Base-by-base conservation (phyloP, 2,888 invertebrate species). In the Drosophila borealis region DNA sequence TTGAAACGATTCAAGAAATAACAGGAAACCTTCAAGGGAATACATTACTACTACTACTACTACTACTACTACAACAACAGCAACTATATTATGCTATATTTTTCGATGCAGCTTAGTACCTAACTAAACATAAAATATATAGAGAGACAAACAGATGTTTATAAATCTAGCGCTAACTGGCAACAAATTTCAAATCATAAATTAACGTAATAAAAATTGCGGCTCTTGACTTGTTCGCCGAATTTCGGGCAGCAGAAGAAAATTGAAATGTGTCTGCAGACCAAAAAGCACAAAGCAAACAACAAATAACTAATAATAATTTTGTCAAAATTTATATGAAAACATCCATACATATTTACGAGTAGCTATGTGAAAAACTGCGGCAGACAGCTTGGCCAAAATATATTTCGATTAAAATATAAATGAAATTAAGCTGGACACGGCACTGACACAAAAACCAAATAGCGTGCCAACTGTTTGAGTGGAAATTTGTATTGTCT, bases 301-400 rank as follows among this genome's bases (percentile, higher is more conserved):
- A 80, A 88, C 78, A 88, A 85, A 86, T 78, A 86, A 88, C 87
- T 85, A 83, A 84, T 78, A 88, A 88, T 86, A 85, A 83, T 86
- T 83, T 78, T 78, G 53, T 5, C 29, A 29, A 86, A 70, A 86
- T 81, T 78, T 72, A 80, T 88, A 88, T 75, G 84, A 78, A 79
- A 77, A 71, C 59, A 65, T 70, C 45, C 46, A 73, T 54, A 73
- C 55, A 57, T 69, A 80, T 62, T 65, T 64, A 64, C 66, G 65
- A 51, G 59, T 62, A 61, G 66, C 57, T 59, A 49, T 44, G 39
- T 41, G 50, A 25, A 56, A 56, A 48, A 53, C 41, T 29, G 29
- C 29, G 29, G 41, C 63, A 68, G 75, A 75, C 74, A 68, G 74
- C 60, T 62, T 74, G 73, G 60, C 72, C 67, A 61, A 63, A 77